Evolutionary conservation across 2,888 invertebrate species (phyloP).

Genomic region (Macroteleia sp.): DNA sequence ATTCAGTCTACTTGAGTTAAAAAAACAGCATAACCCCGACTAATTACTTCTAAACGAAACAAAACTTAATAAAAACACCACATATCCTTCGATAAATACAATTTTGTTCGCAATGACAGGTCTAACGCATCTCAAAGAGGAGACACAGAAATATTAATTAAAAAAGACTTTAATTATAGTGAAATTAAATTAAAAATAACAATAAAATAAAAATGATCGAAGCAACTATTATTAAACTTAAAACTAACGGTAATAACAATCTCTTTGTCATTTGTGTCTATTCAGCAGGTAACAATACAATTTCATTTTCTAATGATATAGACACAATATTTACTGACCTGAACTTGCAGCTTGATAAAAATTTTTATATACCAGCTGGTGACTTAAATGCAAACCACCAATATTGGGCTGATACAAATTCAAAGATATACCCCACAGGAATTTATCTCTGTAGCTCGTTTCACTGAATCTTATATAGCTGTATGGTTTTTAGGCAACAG

Average conservation of each 20-base stretch:
- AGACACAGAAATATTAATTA: not conserved
- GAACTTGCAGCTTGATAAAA: not conserved
- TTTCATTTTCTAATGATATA: not conserved
- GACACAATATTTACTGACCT: not conserved
- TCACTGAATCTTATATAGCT: not conserved
- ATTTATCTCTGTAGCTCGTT: not conserved
- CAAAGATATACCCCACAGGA: not conserved
- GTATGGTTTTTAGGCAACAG: not conserved
- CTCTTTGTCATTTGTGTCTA: not conserved
- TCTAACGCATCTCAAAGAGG: not conserved
- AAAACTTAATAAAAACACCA: constrained; percentile 8
- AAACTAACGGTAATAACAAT: not conserved
- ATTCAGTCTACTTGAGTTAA: not conserved
- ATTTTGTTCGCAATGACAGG: constrained; percentile 5
- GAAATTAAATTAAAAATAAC: not conserved
- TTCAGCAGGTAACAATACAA: not conserved
- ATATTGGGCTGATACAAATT: not conserved
- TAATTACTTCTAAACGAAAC: constrained; percentile 8
- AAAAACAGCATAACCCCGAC: constrained; percentile 3
- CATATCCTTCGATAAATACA: not conserved
- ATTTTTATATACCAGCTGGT: constrained; percentile 4
- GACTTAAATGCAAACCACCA: constrained; percentile 12
- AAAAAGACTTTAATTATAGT: constrained; percentile 2
- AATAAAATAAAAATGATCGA: not conserved
- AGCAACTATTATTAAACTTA: not conserved